Evolutionary conservation across 2,797 vertebrate genomes (phyloP).

Genomic region (Pelobates cultripes): DNA sequence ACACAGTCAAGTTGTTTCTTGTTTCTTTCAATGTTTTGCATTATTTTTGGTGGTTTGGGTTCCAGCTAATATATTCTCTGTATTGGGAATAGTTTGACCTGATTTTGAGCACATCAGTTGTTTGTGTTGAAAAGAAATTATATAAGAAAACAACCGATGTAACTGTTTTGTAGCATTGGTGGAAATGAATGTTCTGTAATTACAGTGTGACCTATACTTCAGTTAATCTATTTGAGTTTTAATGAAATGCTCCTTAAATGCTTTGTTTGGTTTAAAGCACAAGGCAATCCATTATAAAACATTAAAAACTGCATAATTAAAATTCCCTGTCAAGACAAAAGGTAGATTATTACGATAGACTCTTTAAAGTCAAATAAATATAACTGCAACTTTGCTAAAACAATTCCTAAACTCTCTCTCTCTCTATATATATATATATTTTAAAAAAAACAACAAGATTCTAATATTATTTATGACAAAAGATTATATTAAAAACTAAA

Average conservation of each 20-base stretch:
- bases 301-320: neutral
- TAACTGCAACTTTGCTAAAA: neutral
- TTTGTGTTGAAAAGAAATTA: too few species aligned
- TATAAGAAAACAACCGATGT: too few species aligned
- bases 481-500: neutral
- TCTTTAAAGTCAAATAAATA: neutral
- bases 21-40: too few species aligned
- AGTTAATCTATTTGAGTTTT: slow-evolving; percentile 10
- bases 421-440: too few species aligned
- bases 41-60: too few species aligned
- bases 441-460: neutral
- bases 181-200: neutral
- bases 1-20: too few species aligned
- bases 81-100: too few species aligned
- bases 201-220: slow-evolving; percentile 13
- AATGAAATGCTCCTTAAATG: slow-evolving; percentile 6
- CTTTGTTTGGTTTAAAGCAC: slow-evolving; percentile 1
- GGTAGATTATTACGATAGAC: neutral
- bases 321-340: neutral
- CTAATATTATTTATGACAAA: too few species aligned
- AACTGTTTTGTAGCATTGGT: neutral
- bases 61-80: too few species aligned
- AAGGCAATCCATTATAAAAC: neutral
- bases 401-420: neutral
- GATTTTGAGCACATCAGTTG: too few species aligned